A percentile compares a stretch with the other conserved stretches of the same genome.
phyloP scores from a whole-genome alignment of 2,797 vertebrate genomes.

The Scyliorhinus canicula region DNA sequence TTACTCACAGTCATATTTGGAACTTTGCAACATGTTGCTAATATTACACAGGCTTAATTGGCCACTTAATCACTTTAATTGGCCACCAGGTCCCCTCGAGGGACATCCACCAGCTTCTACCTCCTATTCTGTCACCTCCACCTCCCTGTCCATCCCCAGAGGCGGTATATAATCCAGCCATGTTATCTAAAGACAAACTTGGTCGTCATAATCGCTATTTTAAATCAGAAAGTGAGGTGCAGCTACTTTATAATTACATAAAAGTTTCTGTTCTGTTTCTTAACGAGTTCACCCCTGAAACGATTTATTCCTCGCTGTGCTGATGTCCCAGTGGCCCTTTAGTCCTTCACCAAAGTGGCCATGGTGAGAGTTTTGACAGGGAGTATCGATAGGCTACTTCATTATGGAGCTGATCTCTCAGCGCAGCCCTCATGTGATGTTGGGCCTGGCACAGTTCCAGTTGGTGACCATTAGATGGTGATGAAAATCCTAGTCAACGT shows the following conservation, averaged over 20 bases:
- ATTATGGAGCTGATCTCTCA: not conserved
- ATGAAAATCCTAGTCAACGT: not conserved
- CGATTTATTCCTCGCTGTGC: not conserved
- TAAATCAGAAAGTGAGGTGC: not conserved
- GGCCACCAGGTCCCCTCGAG: too few species aligned
- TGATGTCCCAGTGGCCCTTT: not conserved
- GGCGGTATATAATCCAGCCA: too few species aligned
- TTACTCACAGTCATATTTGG: not conserved
- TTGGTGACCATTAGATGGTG: not conserved
- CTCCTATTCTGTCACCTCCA: too few species aligned
- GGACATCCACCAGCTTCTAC: too few species aligned
- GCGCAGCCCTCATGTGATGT: not conserved
- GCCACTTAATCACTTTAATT: too few species aligned
- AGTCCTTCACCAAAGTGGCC: not conserved
- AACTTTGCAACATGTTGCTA: not conserved
- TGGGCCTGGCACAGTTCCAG: not conserved
- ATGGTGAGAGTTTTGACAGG: not conserved
- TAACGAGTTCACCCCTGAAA: not conserved
- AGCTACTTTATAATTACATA: not conserved
- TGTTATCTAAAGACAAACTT: not conserved
- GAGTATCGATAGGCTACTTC: not conserved
- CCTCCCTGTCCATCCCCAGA: too few species aligned
- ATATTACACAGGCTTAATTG: not conserved
- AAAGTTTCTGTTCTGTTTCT: not conserved
- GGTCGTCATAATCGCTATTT: not conserved